Base-by-base conservation (phyloP, 2,797 vertebrate species). In the Buceros bicornis region DNA sequence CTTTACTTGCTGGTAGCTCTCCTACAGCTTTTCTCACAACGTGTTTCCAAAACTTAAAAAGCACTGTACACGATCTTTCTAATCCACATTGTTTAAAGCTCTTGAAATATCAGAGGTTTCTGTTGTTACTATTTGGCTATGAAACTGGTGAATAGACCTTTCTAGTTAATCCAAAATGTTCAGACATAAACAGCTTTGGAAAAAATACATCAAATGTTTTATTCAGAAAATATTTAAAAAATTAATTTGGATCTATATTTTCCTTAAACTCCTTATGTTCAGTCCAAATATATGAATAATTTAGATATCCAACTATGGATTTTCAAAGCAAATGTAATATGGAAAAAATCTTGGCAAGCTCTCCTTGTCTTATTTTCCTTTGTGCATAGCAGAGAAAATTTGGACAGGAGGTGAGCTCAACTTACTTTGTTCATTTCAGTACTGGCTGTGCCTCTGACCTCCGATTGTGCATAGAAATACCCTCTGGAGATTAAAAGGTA, bases 131-230 rank as follows among this genome's bases (percentile, higher is more conserved):
- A 56, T 60, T 82, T 89, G 80, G 45, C 78, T 25, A 48, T 77
- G 78, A 62, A 87, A 82, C 48, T 51, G 25, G 11, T 24, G 29
- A 43, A 20, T 73, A 58, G 67, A 70, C 54, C 61, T 91, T 95
- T 93, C 69, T 76, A 93, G 76, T 90, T 81, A 81, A 88, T 82
- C 72, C 65, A 91, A 72, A 69, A 79, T 40, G 42, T 57, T 78
- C 61, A 57, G 61, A n/a, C 47, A 31, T 86, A 90, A 92, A 70
- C 29, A 76, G 24, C 26, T 95, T 86, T 50, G 15, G 37, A 31
- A 13, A 57, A 81, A 87, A 80, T 29, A 60, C 54, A 58, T 21
- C 71, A 84, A 74, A 26, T 65, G 24, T 25, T 90, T 86, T 43
- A 50, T 57, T 87, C 74, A 31, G 24, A 76, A 58, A 58, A 78